A percentile compares a stretch with the other conserved stretches of the same genome.
phyloP scores from a whole-genome alignment of 2,797 vertebrate species.

The Bradypus variegatus region DNA sequence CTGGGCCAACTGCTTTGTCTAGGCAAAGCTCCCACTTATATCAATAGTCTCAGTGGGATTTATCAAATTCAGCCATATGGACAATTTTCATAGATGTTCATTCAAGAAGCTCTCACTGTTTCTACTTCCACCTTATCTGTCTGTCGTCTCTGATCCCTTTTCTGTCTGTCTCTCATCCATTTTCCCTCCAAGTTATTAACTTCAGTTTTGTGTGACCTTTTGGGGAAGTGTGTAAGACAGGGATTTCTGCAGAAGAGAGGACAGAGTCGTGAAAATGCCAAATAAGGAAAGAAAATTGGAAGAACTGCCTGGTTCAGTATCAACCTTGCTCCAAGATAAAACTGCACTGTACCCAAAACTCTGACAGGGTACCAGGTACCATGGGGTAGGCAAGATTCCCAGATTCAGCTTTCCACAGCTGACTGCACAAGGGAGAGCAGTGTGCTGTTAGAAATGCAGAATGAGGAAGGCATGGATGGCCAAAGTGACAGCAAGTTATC shows the following conservation, averaged over 20 bases:
- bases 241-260: neutral
- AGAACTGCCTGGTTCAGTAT: neutral
- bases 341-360: neutral
- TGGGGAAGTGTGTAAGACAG: neutral
- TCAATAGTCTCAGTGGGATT: neutral
- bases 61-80: neutral
- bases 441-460: neutral
- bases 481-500: neutral
- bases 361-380: neutral
- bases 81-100: neutral
- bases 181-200: neutral
- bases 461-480: fast-evolving
- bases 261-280: neutral
- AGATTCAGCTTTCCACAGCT: neutral
- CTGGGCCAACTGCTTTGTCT: neutral
- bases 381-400: neutral
- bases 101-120: neutral
- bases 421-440: neutral
- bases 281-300: neutral
- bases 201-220: neutral
- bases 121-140: neutral
- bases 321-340: neutral
- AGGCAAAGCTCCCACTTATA: constrained; percentile 24
- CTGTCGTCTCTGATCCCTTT: neutral
- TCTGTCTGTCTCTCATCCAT: neutral